Base-by-base conservation (phyloP, 2,888 invertebrate genomes). In the Trisateles emortualis region DNA sequence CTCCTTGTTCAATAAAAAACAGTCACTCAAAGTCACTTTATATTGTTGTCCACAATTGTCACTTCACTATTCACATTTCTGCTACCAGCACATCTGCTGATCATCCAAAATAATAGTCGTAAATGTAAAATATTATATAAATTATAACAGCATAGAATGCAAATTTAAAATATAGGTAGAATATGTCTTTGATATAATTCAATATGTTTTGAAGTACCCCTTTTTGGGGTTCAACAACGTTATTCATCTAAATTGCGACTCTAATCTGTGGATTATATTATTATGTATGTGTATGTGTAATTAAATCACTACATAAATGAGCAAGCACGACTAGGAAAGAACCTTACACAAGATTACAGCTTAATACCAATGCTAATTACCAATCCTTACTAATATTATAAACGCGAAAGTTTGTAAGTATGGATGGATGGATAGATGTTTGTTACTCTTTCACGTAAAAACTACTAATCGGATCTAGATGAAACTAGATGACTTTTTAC, bases 41-140 rank as follows among this genome's bases (percentile, higher is more conserved):
- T 35, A 40, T 39, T 51, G n/a, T n/a, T n/a, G n/a, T 46, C 33
- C 58, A 52, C 51, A 29, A 33, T 24, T 17, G 38, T 9, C 61
- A 63, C 55, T 65, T 52, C 70, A 74, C 57, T 52, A 78, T 79
- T 88, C 88, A 89, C 89, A 88, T 88, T 66, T 64, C 81, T 64
- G 64, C 71, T 59, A n/a, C n/a, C n/a, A 47, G 43, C 38, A 52
- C 14, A 49, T 48, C 29, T 40, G 43, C 42, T 62, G 33, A 49
- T 79, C 76, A 86, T 17, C 85, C 86, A 65, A 90, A 84, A 76
- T 88, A 92, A 63, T 86, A 86, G 58, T 92, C 92, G 71, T 88
- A 92, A 59, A 86, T 86, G 63, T 89, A 90, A 60, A 92, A 90
- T 6, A 91, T 16, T 0, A 87, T 64, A 60, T 89, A 92, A 26